phyloP scores from a whole-genome alignment of 1,140 invertebrate genomes.

The Akabosia matsudoensis region DNA sequence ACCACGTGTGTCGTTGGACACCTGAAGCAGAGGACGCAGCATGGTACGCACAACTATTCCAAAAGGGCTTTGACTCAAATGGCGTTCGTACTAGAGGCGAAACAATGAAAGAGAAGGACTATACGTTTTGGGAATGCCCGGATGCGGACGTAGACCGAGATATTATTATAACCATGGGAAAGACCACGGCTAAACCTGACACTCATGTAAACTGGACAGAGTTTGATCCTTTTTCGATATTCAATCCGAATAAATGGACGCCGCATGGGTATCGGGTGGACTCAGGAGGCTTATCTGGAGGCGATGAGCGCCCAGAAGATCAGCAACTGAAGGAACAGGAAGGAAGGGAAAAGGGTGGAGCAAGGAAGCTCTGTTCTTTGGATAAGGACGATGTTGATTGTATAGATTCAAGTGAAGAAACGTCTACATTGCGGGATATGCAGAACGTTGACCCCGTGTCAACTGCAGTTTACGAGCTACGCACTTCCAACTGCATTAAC shows the following conservation, averaged over 20 bases:
- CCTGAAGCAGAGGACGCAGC: too few relatives aligned
- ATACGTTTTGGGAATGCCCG: too few relatives aligned
- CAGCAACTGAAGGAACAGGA: not conserved
- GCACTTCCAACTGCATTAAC: too few relatives aligned
- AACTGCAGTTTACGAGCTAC: too few relatives aligned
- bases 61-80: too few relatives aligned
- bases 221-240: not conserved
- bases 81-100: too few relatives aligned
- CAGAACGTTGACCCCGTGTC: not conserved
- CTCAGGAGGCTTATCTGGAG: not conserved
- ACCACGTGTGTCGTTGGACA: too few relatives aligned
- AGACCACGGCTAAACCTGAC: not conserved
- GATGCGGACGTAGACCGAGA: too few relatives aligned
- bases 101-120: too few relatives aligned
- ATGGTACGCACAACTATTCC: too few relatives aligned
- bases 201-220: not conserved
- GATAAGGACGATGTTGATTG: not conserved
- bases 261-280: not conserved
- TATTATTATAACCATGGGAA: too few relatives aligned
- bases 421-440: not conserved
- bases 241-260: not conserved
- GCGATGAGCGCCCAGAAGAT: not conserved
- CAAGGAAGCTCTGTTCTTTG: too few relatives aligned
- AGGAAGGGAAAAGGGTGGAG: not conserved
- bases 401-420: not conserved